Conservation (phyloP, 2,113 vertebrate species). For the Neomonachus schauinslandi region DNA sequence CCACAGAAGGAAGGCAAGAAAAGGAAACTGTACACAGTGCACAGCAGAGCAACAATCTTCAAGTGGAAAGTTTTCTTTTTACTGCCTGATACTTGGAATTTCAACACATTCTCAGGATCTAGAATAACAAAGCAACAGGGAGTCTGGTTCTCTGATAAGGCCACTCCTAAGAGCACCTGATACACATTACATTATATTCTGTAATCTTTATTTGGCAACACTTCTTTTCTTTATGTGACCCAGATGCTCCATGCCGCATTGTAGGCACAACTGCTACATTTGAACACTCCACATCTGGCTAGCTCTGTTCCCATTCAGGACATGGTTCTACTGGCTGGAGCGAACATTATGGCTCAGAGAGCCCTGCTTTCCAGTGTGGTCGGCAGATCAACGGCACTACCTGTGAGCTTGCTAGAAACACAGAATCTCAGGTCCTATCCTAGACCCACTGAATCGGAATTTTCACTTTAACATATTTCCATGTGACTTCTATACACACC, state of each 20-base stretch:
- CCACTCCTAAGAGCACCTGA: not conserved
- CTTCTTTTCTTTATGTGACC: not conserved
- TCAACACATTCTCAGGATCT: not conserved
- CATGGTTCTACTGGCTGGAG: fast-evolving
- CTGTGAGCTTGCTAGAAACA: not conserved
- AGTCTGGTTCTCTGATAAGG: not conserved
- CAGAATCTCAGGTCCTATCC: not conserved
- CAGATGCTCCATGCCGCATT: not conserved
- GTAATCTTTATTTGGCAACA: not conserved
- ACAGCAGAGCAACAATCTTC: not conserved
- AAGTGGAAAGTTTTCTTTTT: not conserved
- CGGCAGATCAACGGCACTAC: not conserved
- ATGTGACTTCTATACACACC: not conserved
- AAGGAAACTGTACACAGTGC: not conserved
- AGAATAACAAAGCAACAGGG: not conserved
- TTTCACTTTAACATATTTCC: not conserved
- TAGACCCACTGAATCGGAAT: not conserved
- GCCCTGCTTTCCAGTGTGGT: not conserved
- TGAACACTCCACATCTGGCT: not conserved
- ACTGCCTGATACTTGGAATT: not conserved
- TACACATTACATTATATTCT: not conserved
- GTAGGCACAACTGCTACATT: not conserved
- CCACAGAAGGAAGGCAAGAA: not conserved
- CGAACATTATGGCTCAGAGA: not conserved
- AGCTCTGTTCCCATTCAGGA: not conserved